Conservation (phyloP, 2,888 invertebrate species). For the Sphaerophoria taeniata region DNA sequence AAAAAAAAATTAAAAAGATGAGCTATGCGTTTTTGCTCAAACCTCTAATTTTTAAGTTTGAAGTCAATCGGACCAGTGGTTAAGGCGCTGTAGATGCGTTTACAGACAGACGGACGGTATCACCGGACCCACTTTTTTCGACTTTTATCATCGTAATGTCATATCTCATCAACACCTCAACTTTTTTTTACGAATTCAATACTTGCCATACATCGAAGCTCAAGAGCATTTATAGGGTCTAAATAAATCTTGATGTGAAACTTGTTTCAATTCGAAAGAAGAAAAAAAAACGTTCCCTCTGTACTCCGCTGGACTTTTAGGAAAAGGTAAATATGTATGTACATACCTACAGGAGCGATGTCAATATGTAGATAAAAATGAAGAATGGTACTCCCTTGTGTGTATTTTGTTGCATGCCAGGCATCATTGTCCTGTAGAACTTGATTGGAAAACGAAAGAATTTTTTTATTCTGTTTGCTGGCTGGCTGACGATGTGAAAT, state of each 20-base stretch:
- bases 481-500: conserved; percentile 1
- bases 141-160: too few relatives aligned
- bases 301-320: neutral
- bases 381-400: neutral
- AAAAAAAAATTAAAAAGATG: too few relatives aligned
- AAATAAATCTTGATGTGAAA: neutral
- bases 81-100: too few relatives aligned
- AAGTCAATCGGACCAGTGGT: too few relatives aligned
- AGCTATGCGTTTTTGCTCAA: too few relatives aligned
- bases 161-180: too few relatives aligned
- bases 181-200: too few relatives aligned
- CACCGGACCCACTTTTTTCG: too few relatives aligned
- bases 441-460: conserved; percentile 55
- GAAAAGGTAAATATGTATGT: conserved; percentile 30
- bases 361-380: neutral
- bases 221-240: neutral
- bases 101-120: too few relatives aligned
- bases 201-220: neutral
- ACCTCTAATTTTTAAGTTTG: too few relatives aligned
- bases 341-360: neutral
- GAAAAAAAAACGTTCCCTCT: too few relatives aligned
- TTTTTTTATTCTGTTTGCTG: conserved; percentile 1
- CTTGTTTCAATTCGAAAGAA: neutral
- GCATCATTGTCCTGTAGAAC: conserved; percentile 50
- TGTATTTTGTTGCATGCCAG: conserved; percentile 10